Evolutionary conservation across 2,113 vertebrate genomes (phyloP).

Genomic region (Gobio gobio): DNA sequence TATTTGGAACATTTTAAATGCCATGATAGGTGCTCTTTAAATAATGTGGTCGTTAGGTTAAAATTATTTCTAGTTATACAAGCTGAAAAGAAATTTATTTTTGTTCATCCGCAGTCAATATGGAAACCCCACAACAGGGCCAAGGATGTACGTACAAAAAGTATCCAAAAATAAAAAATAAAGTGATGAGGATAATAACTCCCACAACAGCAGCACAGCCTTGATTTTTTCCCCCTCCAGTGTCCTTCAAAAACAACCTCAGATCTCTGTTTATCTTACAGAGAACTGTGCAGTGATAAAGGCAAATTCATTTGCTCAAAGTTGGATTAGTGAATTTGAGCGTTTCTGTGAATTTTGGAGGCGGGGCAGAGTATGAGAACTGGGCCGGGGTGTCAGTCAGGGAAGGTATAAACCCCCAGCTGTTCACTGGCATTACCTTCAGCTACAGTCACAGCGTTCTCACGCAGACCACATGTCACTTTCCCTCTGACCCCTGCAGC

Average conservation of each 20-base stretch:
- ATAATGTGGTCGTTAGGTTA: not conserved
- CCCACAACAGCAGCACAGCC: not conserved
- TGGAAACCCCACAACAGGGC: not conserved
- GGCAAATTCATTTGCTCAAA: not conserved
- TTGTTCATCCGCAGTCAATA: not conserved
- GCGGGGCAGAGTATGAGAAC: not conserved
- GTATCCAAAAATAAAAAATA: not conserved
- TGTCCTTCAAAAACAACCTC: not conserved
- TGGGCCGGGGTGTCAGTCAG: not conserved
- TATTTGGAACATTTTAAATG: too few species aligned
- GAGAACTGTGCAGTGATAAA: not conserved
- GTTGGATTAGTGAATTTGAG: not conserved
- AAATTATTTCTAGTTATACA: not conserved
- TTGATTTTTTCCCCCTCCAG: not conserved
- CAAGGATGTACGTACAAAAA: not conserved
- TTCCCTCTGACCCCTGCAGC: slow-evolving; percentile 35
- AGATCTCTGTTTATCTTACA: not conserved
- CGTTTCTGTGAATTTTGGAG: not conserved
- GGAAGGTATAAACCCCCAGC: slow-evolving; percentile 41
- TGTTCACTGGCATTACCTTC: slow-evolving; percentile 42
- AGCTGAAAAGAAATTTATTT: not conserved
- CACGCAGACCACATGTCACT: slow-evolving; percentile 50
- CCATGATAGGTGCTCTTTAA: too few species aligned
- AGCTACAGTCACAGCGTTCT: slow-evolving; percentile 37
- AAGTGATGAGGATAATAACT: not conserved